Evolutionary conservation across 2,113 vertebrate species (phyloP).

Genomic region (Phrynosoma blainvillii): DNA sequence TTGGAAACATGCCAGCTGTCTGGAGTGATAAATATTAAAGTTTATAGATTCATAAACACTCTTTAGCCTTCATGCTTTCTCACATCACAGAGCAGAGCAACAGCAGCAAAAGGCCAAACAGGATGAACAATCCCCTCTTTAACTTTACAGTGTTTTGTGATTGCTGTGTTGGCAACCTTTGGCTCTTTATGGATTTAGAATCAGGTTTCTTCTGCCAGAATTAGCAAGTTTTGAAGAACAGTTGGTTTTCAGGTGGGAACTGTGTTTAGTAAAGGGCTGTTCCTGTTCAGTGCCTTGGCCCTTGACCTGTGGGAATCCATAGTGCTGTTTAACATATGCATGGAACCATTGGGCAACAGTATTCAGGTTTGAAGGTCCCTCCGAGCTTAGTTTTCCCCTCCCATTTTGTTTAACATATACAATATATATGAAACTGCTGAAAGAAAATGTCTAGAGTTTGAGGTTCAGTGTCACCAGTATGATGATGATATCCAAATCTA

Average conservation of each 20-base stretch:
- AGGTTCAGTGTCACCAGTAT: too few relatives aligned
- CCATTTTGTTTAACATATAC: too few relatives aligned
- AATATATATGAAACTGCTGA: too few relatives aligned
- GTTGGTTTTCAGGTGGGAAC: not conserved
- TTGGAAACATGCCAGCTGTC: slow-evolving; percentile 67
- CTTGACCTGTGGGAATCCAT: too few relatives aligned
- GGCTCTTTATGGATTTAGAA: not conserved
- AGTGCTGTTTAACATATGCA: too few relatives aligned
- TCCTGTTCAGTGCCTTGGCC: too few relatives aligned
- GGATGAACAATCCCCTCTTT: not conserved
- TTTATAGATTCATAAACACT: slow-evolving; percentile 23
- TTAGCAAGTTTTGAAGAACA: not conserved
- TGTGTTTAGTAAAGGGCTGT: not conserved
- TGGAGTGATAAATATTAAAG: slow-evolving; percentile 38
- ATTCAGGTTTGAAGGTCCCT: too few relatives aligned
- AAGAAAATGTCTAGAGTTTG: too few relatives aligned
- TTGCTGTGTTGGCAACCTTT: not conserved
- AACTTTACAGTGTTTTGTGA: not conserved
- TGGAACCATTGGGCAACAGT: too few relatives aligned
- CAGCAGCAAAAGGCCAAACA: not conserved
- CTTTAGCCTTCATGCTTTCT: not conserved
- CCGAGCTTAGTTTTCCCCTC: too few relatives aligned
- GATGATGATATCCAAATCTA: too few relatives aligned
- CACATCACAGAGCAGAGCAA: not conserved
- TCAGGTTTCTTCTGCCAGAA: slow-evolving; percentile 8